Evolutionary conservation across 2,888 invertebrate species (phyloP).

Genomic region (Eledone cirrhosa): DNA sequence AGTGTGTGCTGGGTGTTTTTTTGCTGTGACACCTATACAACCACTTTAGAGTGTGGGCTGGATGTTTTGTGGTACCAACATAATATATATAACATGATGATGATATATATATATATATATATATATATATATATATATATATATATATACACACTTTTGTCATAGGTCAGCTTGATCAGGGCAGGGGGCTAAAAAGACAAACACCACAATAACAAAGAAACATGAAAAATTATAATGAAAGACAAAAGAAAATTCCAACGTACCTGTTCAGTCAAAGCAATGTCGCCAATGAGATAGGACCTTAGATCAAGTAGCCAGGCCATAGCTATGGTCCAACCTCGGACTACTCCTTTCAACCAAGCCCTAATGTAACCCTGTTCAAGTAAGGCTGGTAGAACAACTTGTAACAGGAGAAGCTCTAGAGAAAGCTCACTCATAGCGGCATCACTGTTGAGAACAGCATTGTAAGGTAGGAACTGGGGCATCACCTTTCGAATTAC

Average conservation of each 20-base stretch:
- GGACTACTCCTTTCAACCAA: slow-evolving; percentile 88
- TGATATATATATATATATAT: no score
- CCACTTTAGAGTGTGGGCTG: no score
- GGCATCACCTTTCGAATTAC: slow-evolving; percentile 83
- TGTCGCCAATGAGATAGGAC: slow-evolving; percentile 87
- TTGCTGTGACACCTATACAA: no score
- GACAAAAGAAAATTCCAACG: slow-evolving; percentile 16
- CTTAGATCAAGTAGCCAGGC: slow-evolving; percentile 86
- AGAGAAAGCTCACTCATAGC: slow-evolving; percentile 91
- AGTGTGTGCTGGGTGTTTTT: no score
- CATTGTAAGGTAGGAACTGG: slow-evolving; percentile 87
- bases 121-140: no score
- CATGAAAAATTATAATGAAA: background rate
- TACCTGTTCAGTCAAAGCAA: slow-evolving; percentile 58
- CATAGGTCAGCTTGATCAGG: no score
- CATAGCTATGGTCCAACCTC: slow-evolving; percentile 67
- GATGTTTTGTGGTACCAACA: no score
- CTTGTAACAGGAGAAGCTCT: slow-evolving; percentile 83
- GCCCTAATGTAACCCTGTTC: slow-evolving; percentile 96
- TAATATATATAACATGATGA: no score
- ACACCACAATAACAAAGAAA: no score
- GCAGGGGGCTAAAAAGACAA: no score
- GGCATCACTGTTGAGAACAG: slow-evolving; percentile 78
- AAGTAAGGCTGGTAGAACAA: slow-evolving; percentile 92
- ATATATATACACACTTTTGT: no score